phyloP scores from a whole-genome alignment of 2,888 invertebrate species.

The Torymus texanus region DNA sequence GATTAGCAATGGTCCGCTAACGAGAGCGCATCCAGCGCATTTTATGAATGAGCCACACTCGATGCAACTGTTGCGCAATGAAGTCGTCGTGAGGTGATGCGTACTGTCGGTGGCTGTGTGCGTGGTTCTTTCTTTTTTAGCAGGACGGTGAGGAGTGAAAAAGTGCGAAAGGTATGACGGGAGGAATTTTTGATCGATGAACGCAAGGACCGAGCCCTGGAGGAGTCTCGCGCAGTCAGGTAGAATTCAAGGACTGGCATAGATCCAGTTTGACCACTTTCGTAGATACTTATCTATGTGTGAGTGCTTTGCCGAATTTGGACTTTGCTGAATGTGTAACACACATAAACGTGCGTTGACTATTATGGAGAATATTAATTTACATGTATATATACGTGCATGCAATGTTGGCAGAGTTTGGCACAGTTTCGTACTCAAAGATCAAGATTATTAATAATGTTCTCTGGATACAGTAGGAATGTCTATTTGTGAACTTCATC shows the following conservation, averaged over 20 bases:
- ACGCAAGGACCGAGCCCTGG: neutral
- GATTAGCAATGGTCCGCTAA: slow-evolving; percentile 47
- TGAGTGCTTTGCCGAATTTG: slow-evolving; percentile 15
- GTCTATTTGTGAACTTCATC: too few relatives aligned
- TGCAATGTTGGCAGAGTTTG: too few relatives aligned
- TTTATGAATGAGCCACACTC: slow-evolving; percentile 43
- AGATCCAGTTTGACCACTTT: slow-evolving; percentile 28
- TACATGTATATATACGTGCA: too few relatives aligned
- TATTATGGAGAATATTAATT: too few relatives aligned
- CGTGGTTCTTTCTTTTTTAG: too few relatives aligned
- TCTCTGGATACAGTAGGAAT: too few relatives aligned
- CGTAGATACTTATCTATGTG: slow-evolving; percentile 1
- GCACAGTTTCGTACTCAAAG: too few relatives aligned
- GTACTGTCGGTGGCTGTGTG: too few relatives aligned
- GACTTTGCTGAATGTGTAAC: neutral
- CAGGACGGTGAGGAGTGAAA: neutral
- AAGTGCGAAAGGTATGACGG: slow-evolving; percentile 7
- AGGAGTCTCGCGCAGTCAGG: too few relatives aligned
- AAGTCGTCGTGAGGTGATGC: neutral
- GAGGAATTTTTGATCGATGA: slow-evolving; percentile 25
- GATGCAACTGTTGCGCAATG: slow-evolving; percentile 30
- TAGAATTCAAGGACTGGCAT: slow-evolving; percentile 12
- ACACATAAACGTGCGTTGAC: too few relatives aligned
- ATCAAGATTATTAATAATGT: too few relatives aligned
- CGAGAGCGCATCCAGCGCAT: slow-evolving; percentile 8